Base-by-base conservation (phyloP, 1,140 invertebrate genomes). In the Euschistus heros region DNA sequence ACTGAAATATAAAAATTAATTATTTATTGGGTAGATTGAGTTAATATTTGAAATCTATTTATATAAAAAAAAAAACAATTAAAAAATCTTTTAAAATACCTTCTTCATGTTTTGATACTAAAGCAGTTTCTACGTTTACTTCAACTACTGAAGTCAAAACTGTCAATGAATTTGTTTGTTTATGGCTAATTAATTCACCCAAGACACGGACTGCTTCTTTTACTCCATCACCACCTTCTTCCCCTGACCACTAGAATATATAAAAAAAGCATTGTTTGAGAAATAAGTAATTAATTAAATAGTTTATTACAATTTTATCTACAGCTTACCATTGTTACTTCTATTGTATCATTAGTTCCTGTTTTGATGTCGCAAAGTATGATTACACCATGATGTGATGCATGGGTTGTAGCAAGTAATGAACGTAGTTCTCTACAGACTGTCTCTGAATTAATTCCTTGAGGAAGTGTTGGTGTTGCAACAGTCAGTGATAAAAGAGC, bases 361-460 rank as follows among this genome's bases (percentile, higher is more conserved):
- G 80, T 79, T 68, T 91, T 88, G 8, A 93, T 78, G 72, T 89
- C 89, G 73, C 92, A 94, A 0, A 92, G 79, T 8, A 94, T 74
- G 18, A 91, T 84, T 5, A 91, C 78, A 37, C 67, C 68, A 22
- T 63, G 60, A 70, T 77, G 74, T 66, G 77, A 73, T n/a, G 82
- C 80, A 67, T 79, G 75, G 64, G 78, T 80, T 64, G 80, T 80
- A 0, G 87, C 86, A 7, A 90, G 73, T 2, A 87, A 73, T 50
- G 80, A 77, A 55, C 91, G 78, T 30, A 94, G 76, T 67, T 83
- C 78, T 47, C 80, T 76, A 72, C 88, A 88, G 52, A 89, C 75
- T 1, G 82, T 76, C 73, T 91, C 86, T 3, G 89, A 85, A 0
- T 84, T 85, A 10, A 87, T 83, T 20, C 89, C 89, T 47, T 80